phyloP scores from a whole-genome alignment of 2,113 vertebrate genomes.

The Helogale parvula region DNA sequence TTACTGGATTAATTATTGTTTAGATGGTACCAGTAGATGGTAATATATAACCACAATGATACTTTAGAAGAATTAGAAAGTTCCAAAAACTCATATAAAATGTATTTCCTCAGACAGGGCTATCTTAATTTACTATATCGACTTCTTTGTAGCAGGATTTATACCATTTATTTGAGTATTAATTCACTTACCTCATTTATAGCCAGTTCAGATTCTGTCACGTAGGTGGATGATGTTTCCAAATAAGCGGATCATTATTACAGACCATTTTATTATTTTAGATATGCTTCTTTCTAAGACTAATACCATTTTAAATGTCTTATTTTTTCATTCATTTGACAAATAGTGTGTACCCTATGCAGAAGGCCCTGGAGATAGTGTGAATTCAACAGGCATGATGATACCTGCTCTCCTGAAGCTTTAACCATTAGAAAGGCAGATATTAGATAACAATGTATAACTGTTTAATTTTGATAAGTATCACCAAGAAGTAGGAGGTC shows the following conservation, averaged over 20 bases:
- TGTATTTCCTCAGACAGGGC: neutral
- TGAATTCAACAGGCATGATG: neutral
- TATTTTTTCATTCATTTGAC: neutral
- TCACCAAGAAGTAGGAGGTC: neutral
- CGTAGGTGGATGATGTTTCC: neutral
- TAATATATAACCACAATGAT: neutral
- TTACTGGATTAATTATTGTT: conserved; percentile 32
- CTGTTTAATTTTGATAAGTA: neutral
- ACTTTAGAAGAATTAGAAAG: neutral
- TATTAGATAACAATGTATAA: conserved; percentile 1
- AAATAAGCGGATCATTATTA: neutral
- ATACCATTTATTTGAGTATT: neutral
- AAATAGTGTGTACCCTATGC: neutral
- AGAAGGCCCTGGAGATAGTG: neutral
- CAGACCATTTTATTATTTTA: conserved; percentile 20
- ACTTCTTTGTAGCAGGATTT: neutral
- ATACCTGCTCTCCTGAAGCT: neutral
- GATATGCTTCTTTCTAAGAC: neutral
- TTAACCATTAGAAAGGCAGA: neutral
- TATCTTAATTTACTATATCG: neutral
- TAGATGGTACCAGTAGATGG: neutral
- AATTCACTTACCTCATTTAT: neutral
- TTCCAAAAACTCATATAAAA: neutral
- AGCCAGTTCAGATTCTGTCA: neutral
- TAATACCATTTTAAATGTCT: neutral